Conservation (phyloP, 2,888 invertebrate species). For the Tiphia femorata region DNA sequence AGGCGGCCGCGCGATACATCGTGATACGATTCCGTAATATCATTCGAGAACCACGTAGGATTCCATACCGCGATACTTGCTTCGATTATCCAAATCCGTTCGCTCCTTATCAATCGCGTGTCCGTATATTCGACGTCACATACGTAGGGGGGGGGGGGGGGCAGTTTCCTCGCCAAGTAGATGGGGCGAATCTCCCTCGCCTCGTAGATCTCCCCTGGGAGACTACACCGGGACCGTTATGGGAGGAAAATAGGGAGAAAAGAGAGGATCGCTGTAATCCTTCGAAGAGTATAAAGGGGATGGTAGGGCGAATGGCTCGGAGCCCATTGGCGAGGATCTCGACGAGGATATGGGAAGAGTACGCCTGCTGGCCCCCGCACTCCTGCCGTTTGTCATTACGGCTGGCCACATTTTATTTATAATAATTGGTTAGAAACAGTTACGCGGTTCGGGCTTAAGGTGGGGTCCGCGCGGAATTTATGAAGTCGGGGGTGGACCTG, state of each 20-base stretch:
- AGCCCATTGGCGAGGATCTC: slow-evolving; percentile 54
- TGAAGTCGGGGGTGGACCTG: slow-evolving; percentile 54
- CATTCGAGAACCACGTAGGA: too few species aligned
- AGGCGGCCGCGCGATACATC: too few species aligned
- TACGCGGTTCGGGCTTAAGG: slow-evolving; percentile 56
- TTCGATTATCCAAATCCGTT: too few species aligned
- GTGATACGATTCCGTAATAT: too few species aligned
- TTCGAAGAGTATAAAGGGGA: slow-evolving; percentile 35
- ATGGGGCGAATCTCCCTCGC: too few species aligned
- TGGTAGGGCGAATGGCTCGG: slow-evolving; percentile 50
- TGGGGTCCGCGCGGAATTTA: slow-evolving; percentile 55
- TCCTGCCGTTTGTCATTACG: slow-evolving; percentile 63
- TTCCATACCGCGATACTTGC: too few species aligned
- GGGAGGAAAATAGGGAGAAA: slow-evolving; percentile 27
- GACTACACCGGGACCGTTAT: slow-evolving; percentile 32
- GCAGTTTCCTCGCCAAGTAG: too few species aligned
- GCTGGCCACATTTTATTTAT: slow-evolving; percentile 64
- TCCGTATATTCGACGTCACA: too few species aligned
- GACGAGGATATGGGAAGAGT: slow-evolving; percentile 20
- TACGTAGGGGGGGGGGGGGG: too few species aligned
- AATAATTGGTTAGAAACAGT: slow-evolving; percentile 67
- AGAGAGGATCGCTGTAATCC: slow-evolving; percentile 40
- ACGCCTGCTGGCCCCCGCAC: slow-evolving; percentile 23
- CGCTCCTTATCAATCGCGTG: too few species aligned
- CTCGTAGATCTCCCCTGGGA: slow-evolving; percentile 16